Evolutionary conservation across 2,797 vertebrate genomes (phyloP).

Genomic region (Pampus argenteus): DNA sequence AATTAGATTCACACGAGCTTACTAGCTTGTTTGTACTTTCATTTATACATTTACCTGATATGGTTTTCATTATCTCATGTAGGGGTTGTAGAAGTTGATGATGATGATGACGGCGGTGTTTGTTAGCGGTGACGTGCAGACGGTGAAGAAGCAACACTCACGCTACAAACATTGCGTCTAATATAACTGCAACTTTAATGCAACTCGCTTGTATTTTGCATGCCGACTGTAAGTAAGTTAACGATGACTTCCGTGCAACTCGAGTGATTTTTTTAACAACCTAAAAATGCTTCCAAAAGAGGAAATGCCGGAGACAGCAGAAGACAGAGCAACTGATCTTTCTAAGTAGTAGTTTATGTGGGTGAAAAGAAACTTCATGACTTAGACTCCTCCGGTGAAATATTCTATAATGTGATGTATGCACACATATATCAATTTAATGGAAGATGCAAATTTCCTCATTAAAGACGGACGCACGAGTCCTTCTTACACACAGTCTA

Average conservation of each 20-base stretch:
- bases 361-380: constrained; percentile 70
- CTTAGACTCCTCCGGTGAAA: constrained; percentile 72
- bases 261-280: constrained; percentile 44
- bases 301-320: constrained; percentile 32
- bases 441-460: constrained; percentile 96
- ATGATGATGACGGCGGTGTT: constrained; percentile 37
- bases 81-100: constrained; percentile 58
- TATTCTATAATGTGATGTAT: constrained; percentile 75
- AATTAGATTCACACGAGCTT: constrained; percentile 87
- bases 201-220: constrained; percentile 29
- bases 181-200: constrained; percentile 9
- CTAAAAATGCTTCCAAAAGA: constrained; percentile 46
- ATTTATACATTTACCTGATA: constrained; percentile 82
- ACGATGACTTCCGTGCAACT: constrained; percentile 35
- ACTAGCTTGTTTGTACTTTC: constrained; percentile 77
- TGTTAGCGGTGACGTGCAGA: constrained; percentile 32
- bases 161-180: constrained; percentile 15
- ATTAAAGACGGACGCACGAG: constrained; percentile 86
- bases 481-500: constrained; percentile 70
- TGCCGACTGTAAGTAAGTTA: constrained; percentile 14
- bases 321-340: constrained; percentile 57
- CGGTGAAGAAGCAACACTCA: constrained; percentile 16
- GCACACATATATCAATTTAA: constrained; percentile 90
- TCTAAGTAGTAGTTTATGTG: constrained; percentile 51
- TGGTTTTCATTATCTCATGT: constrained; percentile 70